phyloP scores from a whole-genome alignment of 2,888 invertebrate genomes.

The Allygus modestus region DNA sequence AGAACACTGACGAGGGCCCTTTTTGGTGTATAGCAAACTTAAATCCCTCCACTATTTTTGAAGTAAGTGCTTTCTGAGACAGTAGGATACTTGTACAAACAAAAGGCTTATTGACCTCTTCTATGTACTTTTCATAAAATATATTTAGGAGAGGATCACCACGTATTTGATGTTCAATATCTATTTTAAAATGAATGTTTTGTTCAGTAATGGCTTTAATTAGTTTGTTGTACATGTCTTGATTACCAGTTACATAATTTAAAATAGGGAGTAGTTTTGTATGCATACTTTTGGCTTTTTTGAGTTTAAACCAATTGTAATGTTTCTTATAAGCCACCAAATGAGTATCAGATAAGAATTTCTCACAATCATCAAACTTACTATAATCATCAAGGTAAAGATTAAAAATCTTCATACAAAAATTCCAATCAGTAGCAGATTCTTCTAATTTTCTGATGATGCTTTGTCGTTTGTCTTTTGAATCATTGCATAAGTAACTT shows the following conservation, averaged over 20 bases:
- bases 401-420: constrained; percentile 14
- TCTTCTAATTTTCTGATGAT: neutral
- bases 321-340: constrained; percentile 19
- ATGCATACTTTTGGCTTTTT: constrained; percentile 14
- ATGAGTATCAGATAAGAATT: neutral
- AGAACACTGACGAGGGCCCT: constrained; percentile 3
- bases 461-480: neutral
- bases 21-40: neutral
- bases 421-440: neutral
- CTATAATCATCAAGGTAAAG: neutral
- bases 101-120: constrained; percentile 20
- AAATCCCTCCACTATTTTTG: neutral
- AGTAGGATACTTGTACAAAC: neutral
- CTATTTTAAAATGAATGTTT: neutral
- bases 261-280: neutral
- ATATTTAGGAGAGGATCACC: neutral
- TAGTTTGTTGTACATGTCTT: neutral
- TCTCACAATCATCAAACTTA: constrained; percentile 18
- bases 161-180: neutral
- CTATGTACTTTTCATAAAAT: neutral
- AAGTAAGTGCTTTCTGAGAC: neutral
- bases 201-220: neutral
- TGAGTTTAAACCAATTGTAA: constrained; percentile 12
- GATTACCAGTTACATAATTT: neutral
- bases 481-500: constrained; percentile 24